Evolutionary conservation across 2,888 invertebrate species (phyloP).

Genomic region (Diogma glabrata): DNA sequence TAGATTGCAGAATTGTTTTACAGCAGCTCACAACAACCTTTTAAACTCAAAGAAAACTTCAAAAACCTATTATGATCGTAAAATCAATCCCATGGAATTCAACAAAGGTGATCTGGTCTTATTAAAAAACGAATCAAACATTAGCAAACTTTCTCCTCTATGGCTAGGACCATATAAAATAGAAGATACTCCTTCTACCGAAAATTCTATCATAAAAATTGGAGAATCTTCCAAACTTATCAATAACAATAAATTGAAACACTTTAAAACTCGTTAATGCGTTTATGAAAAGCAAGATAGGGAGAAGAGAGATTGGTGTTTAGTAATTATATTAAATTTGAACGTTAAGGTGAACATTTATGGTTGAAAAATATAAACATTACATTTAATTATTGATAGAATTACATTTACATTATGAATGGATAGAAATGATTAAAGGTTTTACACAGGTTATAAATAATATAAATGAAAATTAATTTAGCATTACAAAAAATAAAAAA

Average conservation of each 20-base stretch:
- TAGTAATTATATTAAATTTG: too few relatives aligned
- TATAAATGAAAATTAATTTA: too few relatives aligned
- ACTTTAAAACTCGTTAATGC: background rate
- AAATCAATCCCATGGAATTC: background rate
- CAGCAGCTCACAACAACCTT: background rate
- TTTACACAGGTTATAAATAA: too few relatives aligned
- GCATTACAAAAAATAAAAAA: too few relatives aligned
- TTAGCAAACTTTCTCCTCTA: background rate
- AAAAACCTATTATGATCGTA: background rate
- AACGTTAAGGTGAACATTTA: too few relatives aligned
- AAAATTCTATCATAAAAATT: background rate
- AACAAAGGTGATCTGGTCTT: slow-evolving; percentile 3
- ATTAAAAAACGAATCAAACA: background rate
- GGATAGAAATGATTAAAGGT: too few relatives aligned
- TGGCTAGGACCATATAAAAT: background rate
- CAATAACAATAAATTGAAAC: background rate
- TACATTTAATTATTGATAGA: too few relatives aligned
- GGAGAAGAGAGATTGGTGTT: too few relatives aligned
- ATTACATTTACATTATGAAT: too few relatives aligned
- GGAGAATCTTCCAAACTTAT: background rate
- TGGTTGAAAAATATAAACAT: too few relatives aligned
- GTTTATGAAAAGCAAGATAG: too few relatives aligned
- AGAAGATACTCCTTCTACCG: background rate
- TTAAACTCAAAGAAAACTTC: background rate
- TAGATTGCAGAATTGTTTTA: background rate